Percentiles rank a stretch among this genome's conserved stretches.
phyloP scores from a whole-genome alignment of 2,113 vertebrate species.

The Hemichromis elongatus region DNA sequence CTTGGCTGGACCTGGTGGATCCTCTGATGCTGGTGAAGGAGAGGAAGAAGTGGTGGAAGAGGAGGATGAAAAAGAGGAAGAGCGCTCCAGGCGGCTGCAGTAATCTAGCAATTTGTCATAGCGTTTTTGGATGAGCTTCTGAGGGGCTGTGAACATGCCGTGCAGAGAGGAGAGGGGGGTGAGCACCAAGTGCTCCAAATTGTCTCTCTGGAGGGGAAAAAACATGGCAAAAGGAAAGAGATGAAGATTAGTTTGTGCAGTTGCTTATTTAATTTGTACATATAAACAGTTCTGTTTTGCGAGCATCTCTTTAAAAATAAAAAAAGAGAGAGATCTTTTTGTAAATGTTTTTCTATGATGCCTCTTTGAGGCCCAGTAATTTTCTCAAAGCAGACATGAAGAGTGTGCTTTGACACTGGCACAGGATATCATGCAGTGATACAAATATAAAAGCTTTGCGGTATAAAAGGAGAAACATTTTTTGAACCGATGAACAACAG shows the following conservation, averaged over 20 bases:
- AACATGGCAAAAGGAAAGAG: not conserved
- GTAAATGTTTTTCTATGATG: not conserved
- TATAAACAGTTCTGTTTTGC: not conserved
- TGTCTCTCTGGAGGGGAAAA: conserved; percentile 71
- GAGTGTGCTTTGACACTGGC: not conserved
- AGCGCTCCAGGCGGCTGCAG: conserved; percentile 80
- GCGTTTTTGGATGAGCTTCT: conserved; percentile 97
- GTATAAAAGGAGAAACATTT: not conserved
- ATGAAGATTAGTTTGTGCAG: not conserved
- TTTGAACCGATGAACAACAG: not conserved
- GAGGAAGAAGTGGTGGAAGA: conserved; percentile 32
- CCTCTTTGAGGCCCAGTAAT: not conserved
- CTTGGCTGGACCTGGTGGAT: conserved; percentile 76
- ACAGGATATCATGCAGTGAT: not conserved
- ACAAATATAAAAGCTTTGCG: not conserved
- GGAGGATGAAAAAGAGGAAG: conserved; percentile 59
- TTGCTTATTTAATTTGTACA: not conserved
- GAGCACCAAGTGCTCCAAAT: conserved; percentile 79
- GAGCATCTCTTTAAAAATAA: not conserved
- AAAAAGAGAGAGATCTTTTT: not conserved
- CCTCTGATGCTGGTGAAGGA: conserved; percentile 55
- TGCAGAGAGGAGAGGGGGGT: conserved; percentile 81
- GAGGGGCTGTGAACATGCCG: conserved; percentile 86
- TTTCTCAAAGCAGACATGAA: not conserved
- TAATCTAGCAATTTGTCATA: conserved; percentile 95